phyloP scores from a whole-genome alignment of 1,140 invertebrate genomes.

The Aphis craccivora region DNA sequence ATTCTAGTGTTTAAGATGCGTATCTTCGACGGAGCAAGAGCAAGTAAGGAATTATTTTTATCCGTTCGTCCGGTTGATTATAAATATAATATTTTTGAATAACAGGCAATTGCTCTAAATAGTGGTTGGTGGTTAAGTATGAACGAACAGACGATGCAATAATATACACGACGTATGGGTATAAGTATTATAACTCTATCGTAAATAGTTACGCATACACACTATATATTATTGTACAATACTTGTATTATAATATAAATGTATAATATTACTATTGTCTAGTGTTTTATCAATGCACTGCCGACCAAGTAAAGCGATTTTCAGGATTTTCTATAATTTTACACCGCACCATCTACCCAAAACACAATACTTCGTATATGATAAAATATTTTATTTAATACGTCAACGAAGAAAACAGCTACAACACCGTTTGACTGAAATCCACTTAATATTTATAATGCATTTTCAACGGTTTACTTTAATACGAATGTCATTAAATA shows the following conservation, averaged over 20 bases:
- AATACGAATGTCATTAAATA: constrained; percentile 12
- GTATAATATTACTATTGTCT: neutral
- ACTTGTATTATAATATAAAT: neutral
- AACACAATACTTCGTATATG: neutral
- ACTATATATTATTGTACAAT: neutral
- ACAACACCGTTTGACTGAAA: neutral
- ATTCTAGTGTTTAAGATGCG: neutral
- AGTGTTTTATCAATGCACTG: neutral
- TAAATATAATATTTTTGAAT: neutral
- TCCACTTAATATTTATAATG: neutral
- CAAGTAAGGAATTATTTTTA: neutral
- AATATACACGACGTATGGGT: neutral
- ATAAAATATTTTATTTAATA: constrained; percentile 40
- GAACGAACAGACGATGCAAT: neutral
- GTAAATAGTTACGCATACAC: neutral
- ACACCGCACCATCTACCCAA: neutral
- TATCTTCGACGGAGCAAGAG: neutral
- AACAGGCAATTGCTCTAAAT: neutral
- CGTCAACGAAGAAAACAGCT: neutral
- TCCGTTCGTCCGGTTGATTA: neutral
- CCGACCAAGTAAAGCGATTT: neutral
- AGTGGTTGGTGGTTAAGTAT: neutral
- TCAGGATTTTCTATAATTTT: neutral
- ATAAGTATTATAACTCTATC: neutral
- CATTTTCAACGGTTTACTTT: constrained; percentile 24